These are phyloP conservation scores for Mesoclemmys tuberculata DNA, from an alignment of 2,113 vertebrate species.

Conservation along the genomic window DNA sequence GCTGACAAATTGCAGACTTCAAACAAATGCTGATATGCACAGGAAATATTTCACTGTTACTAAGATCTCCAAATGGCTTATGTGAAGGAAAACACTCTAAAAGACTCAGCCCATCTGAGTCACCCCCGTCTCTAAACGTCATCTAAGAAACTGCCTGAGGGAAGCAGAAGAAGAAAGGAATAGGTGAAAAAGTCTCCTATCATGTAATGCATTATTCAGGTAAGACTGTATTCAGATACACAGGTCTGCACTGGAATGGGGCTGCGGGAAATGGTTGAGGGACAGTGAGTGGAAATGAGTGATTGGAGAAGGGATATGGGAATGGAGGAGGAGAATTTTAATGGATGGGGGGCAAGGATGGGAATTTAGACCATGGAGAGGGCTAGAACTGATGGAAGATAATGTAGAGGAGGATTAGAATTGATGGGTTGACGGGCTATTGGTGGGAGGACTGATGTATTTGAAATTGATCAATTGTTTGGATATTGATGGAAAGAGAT, in stretches of 20 bases:
- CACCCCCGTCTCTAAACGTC: background rate
- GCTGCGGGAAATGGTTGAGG: background rate
- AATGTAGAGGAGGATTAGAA: background rate
- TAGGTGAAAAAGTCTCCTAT: background rate
- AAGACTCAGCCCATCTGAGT: background rate
- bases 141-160: background rate
- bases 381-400: background rate
- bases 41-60: background rate
- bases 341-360: background rate
- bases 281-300: background rate
- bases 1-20: background rate
- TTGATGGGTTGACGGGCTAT: background rate
- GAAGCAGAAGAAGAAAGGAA: background rate
- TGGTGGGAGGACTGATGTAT: background rate
- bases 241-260: background rate
- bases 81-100: background rate
- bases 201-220: background rate
- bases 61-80: background rate
- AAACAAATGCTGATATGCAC: fast-evolving
- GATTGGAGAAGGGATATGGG: background rate
- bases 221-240: background rate
- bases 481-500: no score
- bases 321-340: background rate
- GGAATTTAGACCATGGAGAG: background rate
- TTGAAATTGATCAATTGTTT: background rate